These are phyloP conservation scores for Saccostrea glomerata DNA, from an alignment of 1,140 invertebrate species.

Conservation along the genomic window DNA sequence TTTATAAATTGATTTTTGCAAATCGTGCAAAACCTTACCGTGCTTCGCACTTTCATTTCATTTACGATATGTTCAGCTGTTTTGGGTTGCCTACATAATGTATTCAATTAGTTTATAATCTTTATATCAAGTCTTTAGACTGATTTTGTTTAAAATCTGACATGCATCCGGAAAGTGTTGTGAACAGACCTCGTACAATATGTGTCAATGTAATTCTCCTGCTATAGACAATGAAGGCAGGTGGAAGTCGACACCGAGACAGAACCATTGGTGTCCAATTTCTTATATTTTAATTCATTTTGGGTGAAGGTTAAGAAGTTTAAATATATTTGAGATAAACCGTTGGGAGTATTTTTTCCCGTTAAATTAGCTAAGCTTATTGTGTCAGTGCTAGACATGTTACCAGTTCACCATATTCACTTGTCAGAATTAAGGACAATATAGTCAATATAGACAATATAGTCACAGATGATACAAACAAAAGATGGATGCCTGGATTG, in stretches of 20 bases:
- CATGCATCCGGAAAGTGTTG: no score
- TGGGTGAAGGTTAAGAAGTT: slow-evolving; percentile 3
- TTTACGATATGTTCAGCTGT: no score
- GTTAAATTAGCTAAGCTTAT: neutral
- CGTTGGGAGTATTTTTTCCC: neutral
- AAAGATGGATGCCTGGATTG: neutral
- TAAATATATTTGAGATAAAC: slow-evolving; percentile 11
- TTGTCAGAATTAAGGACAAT: neutral
- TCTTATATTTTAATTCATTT: neutral
- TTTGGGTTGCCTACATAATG: no score
- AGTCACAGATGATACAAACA: neutral
- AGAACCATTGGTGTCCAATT: neutral
- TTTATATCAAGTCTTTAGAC: no score
- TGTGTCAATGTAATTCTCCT: neutral
- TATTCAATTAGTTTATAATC: no score
- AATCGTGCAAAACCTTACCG: no score
- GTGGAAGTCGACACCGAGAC: neutral
- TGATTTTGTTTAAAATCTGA: no score
- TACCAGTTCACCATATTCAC: no score
- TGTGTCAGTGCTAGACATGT: neutral
- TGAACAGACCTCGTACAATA: neutral
- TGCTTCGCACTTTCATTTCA: no score
- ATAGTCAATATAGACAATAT: no score
- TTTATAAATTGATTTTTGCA: no score
- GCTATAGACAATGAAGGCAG: neutral